These are phyloP conservation scores for Chrysolina oricalcia DNA, from an alignment of 2,888 invertebrate genomes.

Conservation along the genomic window DNA sequence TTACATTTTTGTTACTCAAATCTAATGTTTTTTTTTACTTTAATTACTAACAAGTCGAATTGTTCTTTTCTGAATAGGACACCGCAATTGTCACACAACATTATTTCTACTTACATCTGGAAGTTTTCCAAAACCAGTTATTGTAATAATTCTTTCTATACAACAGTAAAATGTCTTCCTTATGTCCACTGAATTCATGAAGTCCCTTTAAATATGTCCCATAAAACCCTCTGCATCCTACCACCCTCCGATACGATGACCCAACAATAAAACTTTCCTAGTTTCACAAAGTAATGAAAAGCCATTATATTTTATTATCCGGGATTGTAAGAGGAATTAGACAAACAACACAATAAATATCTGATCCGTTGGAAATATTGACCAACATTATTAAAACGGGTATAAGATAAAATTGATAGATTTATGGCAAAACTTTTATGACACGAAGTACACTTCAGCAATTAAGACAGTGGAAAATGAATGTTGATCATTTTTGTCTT, in stretches of 20 bases:
- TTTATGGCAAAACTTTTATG: slow-evolving; percentile 59
- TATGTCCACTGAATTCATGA: neutral
- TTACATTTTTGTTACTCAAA: too few relatives aligned
- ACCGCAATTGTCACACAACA: too few relatives aligned
- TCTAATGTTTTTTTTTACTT: too few relatives aligned
- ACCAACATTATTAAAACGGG: slow-evolving; percentile 61
- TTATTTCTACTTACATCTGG: too few relatives aligned
- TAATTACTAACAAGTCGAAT: too few relatives aligned
- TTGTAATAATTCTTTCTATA: too few relatives aligned
- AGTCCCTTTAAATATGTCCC: neutral
- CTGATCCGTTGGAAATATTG: slow-evolving; percentile 59
- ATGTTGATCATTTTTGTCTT: neutral
- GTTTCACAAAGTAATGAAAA: slow-evolving; percentile 62
- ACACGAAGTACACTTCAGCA: slow-evolving; percentile 35
- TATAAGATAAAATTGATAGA: slow-evolving; percentile 47
- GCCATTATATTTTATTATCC: slow-evolving; percentile 54
- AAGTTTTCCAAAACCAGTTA: too few relatives aligned
- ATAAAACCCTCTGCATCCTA: neutral
- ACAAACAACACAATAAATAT: slow-evolving; percentile 63
- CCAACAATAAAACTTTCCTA: slow-evolving; percentile 55
- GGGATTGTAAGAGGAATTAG: slow-evolving; percentile 51
- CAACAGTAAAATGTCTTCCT: neutral
- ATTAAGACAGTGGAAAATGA: slow-evolving; percentile 13
- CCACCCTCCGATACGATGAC: neutral
- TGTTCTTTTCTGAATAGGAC: too few relatives aligned